phyloP scores from a whole-genome alignment of 2,113 vertebrate species.

The Lichenostomus cassidix region DNA sequence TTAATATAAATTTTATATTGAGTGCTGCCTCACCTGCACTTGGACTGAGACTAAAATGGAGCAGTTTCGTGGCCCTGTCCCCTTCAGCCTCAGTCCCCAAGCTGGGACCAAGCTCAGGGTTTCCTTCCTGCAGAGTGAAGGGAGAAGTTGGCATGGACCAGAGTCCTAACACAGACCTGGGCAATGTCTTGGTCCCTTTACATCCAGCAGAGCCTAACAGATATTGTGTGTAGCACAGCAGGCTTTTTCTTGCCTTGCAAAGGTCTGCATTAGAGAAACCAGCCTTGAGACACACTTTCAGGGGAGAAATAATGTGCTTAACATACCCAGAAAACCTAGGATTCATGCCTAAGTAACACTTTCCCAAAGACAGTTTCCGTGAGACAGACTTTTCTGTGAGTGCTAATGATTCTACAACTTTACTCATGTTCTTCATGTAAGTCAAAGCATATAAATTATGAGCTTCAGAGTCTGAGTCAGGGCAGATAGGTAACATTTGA shows the following conservation, averaged over 20 bases:
- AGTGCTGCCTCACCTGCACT: background rate
- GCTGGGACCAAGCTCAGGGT: background rate
- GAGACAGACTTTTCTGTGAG: background rate
- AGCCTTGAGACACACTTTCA: background rate
- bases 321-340: background rate
- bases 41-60: background rate
- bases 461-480: background rate
- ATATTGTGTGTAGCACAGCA: accelerated
- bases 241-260: background rate
- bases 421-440: background rate
- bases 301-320: background rate
- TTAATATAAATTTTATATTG: background rate
- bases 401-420: background rate
- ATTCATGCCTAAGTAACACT: background rate
- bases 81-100: background rate
- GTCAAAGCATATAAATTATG: background rate
- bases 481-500: background rate
- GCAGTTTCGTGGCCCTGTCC: background rate
- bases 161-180: background rate
- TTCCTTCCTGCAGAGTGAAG: background rate
- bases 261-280: background rate
- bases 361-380: background rate
- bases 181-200: background rate
- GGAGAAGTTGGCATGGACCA: accelerated
- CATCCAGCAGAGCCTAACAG: background rate